Percentiles rank a stretch among this genome's conserved stretches.
These are phyloP conservation scores for Ptilodon capucinus DNA, from an alignment of 2,888 invertebrate genomes.

Conservation along the genomic window DNA sequence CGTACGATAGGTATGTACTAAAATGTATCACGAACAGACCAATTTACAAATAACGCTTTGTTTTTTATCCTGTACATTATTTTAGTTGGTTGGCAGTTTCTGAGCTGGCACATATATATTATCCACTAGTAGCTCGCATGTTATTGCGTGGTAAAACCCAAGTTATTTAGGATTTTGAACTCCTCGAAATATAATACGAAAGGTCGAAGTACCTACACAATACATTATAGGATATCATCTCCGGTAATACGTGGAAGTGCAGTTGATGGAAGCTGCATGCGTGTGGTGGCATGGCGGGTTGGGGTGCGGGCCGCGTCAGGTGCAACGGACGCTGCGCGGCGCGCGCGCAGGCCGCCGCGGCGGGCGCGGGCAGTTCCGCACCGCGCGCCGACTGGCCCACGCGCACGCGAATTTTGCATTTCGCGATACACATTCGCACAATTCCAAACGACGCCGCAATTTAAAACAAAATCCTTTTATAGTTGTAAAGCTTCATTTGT, in stretches of 20 bases:
- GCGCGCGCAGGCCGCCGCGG: slow-evolving; percentile 20
- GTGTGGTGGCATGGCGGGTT: slow-evolving; percentile 32
- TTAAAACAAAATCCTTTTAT: slow-evolving; percentile 55
- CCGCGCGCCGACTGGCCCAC: slow-evolving; percentile 72
- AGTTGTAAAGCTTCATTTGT: slow-evolving; percentile 41
- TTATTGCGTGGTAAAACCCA: too few relatives aligned
- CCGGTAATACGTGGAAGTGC: slow-evolving; percentile 41
- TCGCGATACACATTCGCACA: slow-evolving; percentile 53
- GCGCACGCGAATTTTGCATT: slow-evolving; percentile 69
- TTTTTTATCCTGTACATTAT: too few relatives aligned
- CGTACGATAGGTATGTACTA: too few relatives aligned
- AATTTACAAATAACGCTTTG: too few relatives aligned
- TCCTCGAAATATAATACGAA: neutral
- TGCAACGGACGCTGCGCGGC: slow-evolving; percentile 59
- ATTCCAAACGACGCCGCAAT: slow-evolving; percentile 46
- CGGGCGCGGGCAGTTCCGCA: slow-evolving; percentile 59
- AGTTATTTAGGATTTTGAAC: too few relatives aligned
- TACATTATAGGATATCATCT: slow-evolving; percentile 2
- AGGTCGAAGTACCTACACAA: neutral
- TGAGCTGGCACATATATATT: too few relatives aligned
- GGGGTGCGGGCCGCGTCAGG: slow-evolving; percentile 61
- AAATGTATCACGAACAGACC: too few relatives aligned
- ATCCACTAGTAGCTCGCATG: too few relatives aligned
- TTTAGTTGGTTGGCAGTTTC: too few relatives aligned
- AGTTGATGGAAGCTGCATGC: slow-evolving; percentile 45